Evolutionary conservation across 64 coral and sea anemone species (phyloP), one percentile per base, ranked within the genome.

Genomic region (Cladopsammia gracilis): DNA sequence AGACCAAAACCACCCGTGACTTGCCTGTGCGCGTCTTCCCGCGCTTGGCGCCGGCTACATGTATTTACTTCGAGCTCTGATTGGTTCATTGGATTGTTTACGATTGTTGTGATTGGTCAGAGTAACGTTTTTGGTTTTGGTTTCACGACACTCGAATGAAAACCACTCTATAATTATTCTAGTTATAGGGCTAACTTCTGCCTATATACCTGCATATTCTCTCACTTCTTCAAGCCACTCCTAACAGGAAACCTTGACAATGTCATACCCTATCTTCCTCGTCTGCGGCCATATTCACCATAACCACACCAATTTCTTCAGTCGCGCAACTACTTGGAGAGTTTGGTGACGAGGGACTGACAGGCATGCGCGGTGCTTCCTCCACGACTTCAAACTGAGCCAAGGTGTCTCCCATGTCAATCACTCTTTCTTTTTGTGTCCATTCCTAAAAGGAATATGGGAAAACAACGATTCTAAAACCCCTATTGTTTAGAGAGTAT

Each of bases 391-490:
- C 87, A 59, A 81, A 66, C 22, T 83, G 83, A 24, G 44, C 67
- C 3, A 87, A 67, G 12, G 74, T 58, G 46, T 94, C 88, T n/a
- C 68, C 71, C n/a, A 88, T 61, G 34, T 94, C 73, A 49, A 76
- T 64, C 3, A 75, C 59, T 69, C 92, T 71, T 83, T 97, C 96
- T 14, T 77, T 91, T 65, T 71, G 73, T 56, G 90, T 94, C 96
- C 96, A 97, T 13, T 90, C 74, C 96, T 97, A 50, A 71, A 66
- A 75, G 82, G 22, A 85, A 50, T 66, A 62, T 26, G 16, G 13
- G 44, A 48, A 44, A 74, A 6, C 14, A 52, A 43, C 26, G 5
- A 14, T 48, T 23, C 5, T 11, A 15, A 8, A 82, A 9, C 1
- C 14, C 3, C 25, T 19, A 25, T 8, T 6, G 56, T 23, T 6